A percentile compares a stretch with the other conserved stretches of the same genome.
Conservation (phyloP, 2,888 invertebrate genomes). For the Heliconius ismenius region DNA sequence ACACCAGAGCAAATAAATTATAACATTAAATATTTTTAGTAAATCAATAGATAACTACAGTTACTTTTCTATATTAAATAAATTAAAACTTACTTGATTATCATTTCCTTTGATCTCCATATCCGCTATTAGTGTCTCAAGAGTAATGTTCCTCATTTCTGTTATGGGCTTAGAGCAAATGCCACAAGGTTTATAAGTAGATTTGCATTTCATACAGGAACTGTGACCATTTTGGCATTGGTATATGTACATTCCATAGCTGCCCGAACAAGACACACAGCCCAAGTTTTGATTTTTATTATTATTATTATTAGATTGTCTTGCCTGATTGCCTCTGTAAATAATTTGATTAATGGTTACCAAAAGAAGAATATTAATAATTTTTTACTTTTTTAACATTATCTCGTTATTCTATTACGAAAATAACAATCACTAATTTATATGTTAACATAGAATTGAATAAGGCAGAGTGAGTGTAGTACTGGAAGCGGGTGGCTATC, state of each 20-base stretch:
- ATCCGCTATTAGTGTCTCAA: constrained; percentile 50
- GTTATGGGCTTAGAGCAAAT: constrained; percentile 52
- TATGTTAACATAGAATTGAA: too few relatives aligned
- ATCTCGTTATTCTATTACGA: too few relatives aligned
- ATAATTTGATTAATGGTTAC: neutral
- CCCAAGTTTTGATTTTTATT: constrained; percentile 37
- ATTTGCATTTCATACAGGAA: constrained; percentile 55
- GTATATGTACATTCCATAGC: constrained; percentile 54
- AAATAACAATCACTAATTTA: too few relatives aligned
- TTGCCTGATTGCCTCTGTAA: constrained; percentile 16
- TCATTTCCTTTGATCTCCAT: neutral
- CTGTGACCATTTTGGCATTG: constrained; percentile 61
- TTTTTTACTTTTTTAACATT: too few relatives aligned
- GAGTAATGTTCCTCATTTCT: constrained; percentile 55
- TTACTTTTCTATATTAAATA: neutral
- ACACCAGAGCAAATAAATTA: neutral
- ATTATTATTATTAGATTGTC: neutral
- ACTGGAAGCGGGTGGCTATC: too few relatives aligned
- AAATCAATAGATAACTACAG: neutral
- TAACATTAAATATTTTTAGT: neutral
- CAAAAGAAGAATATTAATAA: too few relatives aligned
- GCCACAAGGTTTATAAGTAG: constrained; percentile 48
- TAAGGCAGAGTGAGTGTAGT: too few relatives aligned
- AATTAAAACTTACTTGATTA: constrained; percentile 1
- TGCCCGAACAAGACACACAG: constrained; percentile 57